Base-by-base conservation (phyloP, 2,797 vertebrate species). In the Cryptoprocta ferox region DNA sequence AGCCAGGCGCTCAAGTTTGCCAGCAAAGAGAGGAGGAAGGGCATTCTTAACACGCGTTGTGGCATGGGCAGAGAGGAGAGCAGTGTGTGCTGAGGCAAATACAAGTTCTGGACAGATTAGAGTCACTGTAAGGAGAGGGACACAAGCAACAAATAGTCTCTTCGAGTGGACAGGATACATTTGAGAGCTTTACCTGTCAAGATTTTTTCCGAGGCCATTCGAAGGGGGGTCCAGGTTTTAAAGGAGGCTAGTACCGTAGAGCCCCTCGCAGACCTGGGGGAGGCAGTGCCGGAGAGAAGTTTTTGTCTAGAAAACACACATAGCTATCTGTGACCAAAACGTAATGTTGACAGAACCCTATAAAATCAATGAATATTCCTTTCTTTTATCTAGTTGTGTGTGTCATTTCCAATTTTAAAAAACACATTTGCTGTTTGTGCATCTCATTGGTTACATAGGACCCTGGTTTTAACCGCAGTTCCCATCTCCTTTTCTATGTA, bases 341-440 rank as follows among this genome's bases (percentile, higher is more conserved):
- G 75, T 86, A 91, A 68, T 70, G 30, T 45, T 91, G 45, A 32
- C 81, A 93, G 18, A 87, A 81, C 45, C 71, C 65, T 73, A 11
- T 61, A 78, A 94, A 93, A 68, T 78, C 68, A 45, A 21, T 61
- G 71, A 73, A 76, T 26, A 45, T 59, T 59, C 56, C 56, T 35
- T 88, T 87, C 32, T 95, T 96, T 92, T 79, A 65, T 53, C 21
- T 87, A 90, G 48, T 83, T 50, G 12, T 75, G 30, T 92, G 68
- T 84, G 21, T 61, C 83, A 79, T 91, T 91, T 95, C 56, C 35
- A 88, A 53, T 66, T 76, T 95, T 86, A 28, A 89, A 95, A 91
- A 95, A 61, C 75, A 93, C 11, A 56, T 37, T 92, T 91, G 32
- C 56, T 76, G 28, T 42, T 87, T 84, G 59, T 93, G 91, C 71